A percentile compares a stretch with the other conserved stretches of the same genome.
phyloP scores from a whole-genome alignment of 2,888 invertebrate species.

The Atethmia centrago region DNA sequence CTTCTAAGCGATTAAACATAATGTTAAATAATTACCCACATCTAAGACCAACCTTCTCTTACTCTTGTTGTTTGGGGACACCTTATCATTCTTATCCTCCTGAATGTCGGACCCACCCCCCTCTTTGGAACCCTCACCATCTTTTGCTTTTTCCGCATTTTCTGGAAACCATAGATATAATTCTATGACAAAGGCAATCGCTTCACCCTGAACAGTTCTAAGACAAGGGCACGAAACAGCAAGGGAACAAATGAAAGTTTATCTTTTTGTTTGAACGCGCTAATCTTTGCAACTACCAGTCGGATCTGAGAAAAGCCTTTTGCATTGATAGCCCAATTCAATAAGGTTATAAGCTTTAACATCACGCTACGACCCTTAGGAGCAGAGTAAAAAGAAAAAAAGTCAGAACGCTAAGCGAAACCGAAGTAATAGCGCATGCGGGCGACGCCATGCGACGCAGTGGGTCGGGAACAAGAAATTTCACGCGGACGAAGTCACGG shows the following conservation, averaged over 20 bases:
- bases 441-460: background rate
- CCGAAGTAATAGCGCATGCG: background rate
- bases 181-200: background rate
- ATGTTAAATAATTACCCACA: slow-evolving; percentile 63
- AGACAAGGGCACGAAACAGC: too few relatives aligned
- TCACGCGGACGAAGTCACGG: background rate
- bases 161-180: slow-evolving; percentile 68
- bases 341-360: background rate
- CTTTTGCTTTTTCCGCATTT: slow-evolving; percentile 77
- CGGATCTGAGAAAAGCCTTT: too few relatives aligned
- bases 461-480: background rate
- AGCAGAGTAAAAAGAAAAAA: background rate
- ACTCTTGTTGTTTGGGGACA: slow-evolving; percentile 76
- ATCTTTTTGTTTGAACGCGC: too few relatives aligned
- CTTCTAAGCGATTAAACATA: background rate
- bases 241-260: too few relatives aligned
- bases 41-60: slow-evolving; percentile 81
- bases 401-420: background rate
- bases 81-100: slow-evolving; percentile 79
- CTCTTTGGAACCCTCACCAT: slow-evolving; percentile 77
- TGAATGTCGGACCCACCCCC: slow-evolving; percentile 66
- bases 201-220: background rate
- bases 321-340: background rate
- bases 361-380: background rate
- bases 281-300: background rate